phyloP scores from a whole-genome alignment of 2,113 vertebrate species.

The Pteropus alecto region DNA sequence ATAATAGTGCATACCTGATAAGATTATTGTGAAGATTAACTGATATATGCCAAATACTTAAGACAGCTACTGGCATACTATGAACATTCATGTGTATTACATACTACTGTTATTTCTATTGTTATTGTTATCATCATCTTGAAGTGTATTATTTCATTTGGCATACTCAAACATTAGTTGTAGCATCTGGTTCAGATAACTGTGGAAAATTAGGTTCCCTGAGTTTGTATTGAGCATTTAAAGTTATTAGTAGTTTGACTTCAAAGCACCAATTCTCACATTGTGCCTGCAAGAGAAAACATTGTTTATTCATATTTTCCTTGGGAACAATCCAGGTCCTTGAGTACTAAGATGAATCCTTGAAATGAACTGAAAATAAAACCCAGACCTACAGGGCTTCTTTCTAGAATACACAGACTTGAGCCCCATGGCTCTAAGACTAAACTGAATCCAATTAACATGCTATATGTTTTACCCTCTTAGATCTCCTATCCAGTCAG shows the following conservation, averaged over 20 bases:
- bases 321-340: not conserved
- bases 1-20: not conserved
- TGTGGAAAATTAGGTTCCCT: not conserved
- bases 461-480: conserved; percentile 32
- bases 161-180: not conserved
- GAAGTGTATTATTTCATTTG: not conserved
- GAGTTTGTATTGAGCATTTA: not conserved
- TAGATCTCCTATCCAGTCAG: conserved; percentile 63
- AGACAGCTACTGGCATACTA: not conserved
- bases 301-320: not conserved
- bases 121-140: not conserved
- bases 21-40: not conserved
- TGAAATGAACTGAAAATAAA: conserved; percentile 14
- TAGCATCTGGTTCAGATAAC: not conserved
- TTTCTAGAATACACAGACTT: not conserved
- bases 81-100: not conserved
- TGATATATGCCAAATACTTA: not conserved
- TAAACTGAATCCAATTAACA: conserved; percentile 9
- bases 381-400: not conserved
- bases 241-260: not conserved
- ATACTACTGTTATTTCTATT: not conserved
- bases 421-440: not conserved
- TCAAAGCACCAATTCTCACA: not conserved
- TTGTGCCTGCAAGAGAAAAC: not conserved
- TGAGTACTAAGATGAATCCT: not conserved